Base-by-base conservation (phyloP, 2,113 vertebrate genomes). In the Xyliphius kryptos region DNA sequence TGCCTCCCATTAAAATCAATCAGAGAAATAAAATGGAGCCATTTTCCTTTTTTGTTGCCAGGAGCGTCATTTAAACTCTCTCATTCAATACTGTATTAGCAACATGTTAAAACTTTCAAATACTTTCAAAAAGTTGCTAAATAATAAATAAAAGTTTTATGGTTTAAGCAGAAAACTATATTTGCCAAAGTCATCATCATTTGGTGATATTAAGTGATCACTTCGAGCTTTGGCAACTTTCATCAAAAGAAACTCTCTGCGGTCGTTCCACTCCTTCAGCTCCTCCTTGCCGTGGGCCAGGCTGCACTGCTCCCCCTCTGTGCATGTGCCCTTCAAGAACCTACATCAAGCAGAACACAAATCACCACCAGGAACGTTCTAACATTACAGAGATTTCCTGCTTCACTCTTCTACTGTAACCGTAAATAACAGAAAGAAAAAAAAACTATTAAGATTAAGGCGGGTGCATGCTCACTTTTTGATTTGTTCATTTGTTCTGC, bases 81-180 rank as follows among this genome's bases (percentile, higher is more conserved):
- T 9, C 62, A 60, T 65, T 78, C 57, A 53, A 72, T 55, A 72
- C 77, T 70, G 58, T 75, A 67, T 70, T 47, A 80, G 47, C 14
- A 38, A 65, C 43, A 55, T 37, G 44, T 76, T 71, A 75, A 72
- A 75, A 69, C 50, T 56, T 44, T 19, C 36, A 66, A 68, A 51
- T 64, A 74, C 68, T 68, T 74, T 55, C 26, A 56, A 56, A 67
- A 67, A 67, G 15, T 60, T 40, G 44, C 21, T 19, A 11, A 38
- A 58, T 52, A 36, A 61, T 65, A 26, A 66, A 66, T 76, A 74
- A 83, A 93, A 93, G 95, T 77, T 93, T 91, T 88, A 96, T 92
- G 83, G 96, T 89, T 96, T 98, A 93, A 98, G 94, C 87, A 99
- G 91, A 98, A 99, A 99, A 96, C 92, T 97, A 92, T 97, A 98